Base-by-base conservation (phyloP, 2,888 invertebrate genomes). In the Temnothorax unifasciatus region DNA sequence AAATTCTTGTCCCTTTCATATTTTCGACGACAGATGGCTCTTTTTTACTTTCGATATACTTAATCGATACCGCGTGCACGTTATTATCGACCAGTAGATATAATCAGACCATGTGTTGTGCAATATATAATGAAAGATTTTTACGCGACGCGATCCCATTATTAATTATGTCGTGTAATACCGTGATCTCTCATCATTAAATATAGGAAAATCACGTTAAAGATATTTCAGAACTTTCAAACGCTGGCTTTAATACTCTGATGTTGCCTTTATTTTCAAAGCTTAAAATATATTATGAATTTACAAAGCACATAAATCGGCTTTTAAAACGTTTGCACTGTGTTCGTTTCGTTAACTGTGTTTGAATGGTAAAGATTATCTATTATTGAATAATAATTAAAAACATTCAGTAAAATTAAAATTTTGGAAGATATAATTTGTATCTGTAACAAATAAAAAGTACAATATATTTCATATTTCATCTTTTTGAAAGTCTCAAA, bases 301-400 rank as follows among this genome's bases (percentile, higher is more conserved):
- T 29, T 29, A 29, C 34, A 34, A 34, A 5, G 38, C 29, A 64
- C 84, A 69, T 68, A 63, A 84, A 79, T 68, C 69, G 25, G 38
- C 54, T 59, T 69, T 64, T 21, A 69, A 75, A 66, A 66, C 73
- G 52, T 83, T 85, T 77, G 13, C 83, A 57, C 71, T 61, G 34
- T 52, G 52, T 84, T 74, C 4, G 81, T 15, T 52, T 81, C 74
- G 38, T 54, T 73, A 84, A 73, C 44, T 68, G 38, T 25, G 54
- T 57, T 25, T n/a, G 6, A 66, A 52, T 21, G 5, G 8, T 76
- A 5, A 66, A 54, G 6, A 25, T 64, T 3, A 18, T 76, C 34
- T 34, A 34, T 34, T 34, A 18, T 34, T 54, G 5, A 41, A 54
- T 54, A 63, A 50, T 34, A n/a, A n/a, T 64, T 21, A 25, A 13